phyloP scores from a whole-genome alignment of 2,113 vertebrate genomes.

The Zootoca vivipara region DNA sequence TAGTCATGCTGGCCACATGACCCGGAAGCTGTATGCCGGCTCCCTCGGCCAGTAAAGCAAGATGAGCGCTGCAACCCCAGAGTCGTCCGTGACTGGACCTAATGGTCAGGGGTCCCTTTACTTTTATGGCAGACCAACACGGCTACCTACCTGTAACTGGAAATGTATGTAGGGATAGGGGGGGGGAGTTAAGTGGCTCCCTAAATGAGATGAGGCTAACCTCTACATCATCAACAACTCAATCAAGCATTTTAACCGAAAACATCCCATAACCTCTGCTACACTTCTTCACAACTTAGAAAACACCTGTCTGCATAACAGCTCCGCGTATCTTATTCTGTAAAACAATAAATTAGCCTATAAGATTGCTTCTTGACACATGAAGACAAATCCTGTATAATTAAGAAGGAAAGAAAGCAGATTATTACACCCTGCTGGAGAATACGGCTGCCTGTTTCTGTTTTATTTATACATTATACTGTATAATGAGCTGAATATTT shows the following conservation, averaged over 20 bases:
- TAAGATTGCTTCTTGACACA: conserved; percentile 56
- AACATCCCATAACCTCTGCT: not conserved
- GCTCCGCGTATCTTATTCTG: conserved; percentile 33
- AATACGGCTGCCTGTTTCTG: conserved; percentile 67
- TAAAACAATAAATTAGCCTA: conserved; percentile 50
- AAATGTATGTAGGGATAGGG: too few species aligned
- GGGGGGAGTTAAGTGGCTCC: too few species aligned
- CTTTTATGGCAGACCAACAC: too few species aligned
- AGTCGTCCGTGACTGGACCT: too few species aligned
- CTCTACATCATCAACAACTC: not conserved
- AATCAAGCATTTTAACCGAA: not conserved
- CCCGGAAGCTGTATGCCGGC: too few species aligned
- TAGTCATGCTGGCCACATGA: too few species aligned
- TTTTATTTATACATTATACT: conserved; percentile 67
- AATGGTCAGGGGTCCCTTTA: too few species aligned
- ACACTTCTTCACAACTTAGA: not conserved
- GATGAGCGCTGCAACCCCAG: too few species aligned
- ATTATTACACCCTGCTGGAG: conserved; percentile 72
- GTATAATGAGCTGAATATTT: conserved; percentile 73
- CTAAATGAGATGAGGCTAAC: too few species aligned
- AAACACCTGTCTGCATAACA: fast-evolving
- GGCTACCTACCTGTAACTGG: too few species aligned
- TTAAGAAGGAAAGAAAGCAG: conserved; percentile 68
- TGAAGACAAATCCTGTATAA: conserved; percentile 67
- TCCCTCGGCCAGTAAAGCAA: too few species aligned